Conservation (phyloP, 2,797 vertebrate species). For the Etheostoma nigrum region DNA sequence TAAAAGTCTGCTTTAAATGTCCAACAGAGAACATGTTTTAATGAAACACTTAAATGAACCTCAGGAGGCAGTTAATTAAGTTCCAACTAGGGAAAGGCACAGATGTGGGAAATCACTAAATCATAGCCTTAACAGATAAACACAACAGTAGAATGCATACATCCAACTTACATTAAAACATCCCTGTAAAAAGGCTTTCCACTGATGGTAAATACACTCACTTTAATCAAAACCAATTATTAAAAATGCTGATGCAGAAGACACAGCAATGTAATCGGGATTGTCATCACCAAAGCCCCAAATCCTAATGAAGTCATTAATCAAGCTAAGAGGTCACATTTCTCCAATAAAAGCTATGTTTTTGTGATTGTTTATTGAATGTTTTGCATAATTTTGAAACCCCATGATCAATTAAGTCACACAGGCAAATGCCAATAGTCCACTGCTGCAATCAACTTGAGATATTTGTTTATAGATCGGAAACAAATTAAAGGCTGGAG, state of each 20-base stretch:
- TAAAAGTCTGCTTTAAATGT: neutral
- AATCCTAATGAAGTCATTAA: slow-evolving; percentile 59
- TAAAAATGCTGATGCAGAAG: slow-evolving; percentile 19
- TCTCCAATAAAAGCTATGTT: slow-evolving; percentile 42
- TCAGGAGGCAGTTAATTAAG: slow-evolving; percentile 6
- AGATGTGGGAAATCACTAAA: slow-evolving; percentile 24
- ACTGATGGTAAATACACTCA: slow-evolving; percentile 14
- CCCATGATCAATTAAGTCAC: slow-evolving; percentile 62
- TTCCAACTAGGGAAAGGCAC: slow-evolving; percentile 2
- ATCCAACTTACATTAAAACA: slow-evolving; percentile 18
- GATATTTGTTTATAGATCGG: slow-evolving; percentile 67
- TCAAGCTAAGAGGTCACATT: slow-evolving; percentile 50
- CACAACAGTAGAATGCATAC: neutral
- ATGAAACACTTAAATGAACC: neutral
- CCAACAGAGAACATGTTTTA: slow-evolving; percentile 10
- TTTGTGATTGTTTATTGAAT: slow-evolving; percentile 59
- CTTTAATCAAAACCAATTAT: slow-evolving; percentile 43
- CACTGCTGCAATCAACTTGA: slow-evolving; percentile 62
- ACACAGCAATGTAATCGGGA: slow-evolving; percentile 26
- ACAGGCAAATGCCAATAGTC: slow-evolving; percentile 67
- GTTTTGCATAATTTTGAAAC: slow-evolving; percentile 48
- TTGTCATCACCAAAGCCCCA: slow-evolving; percentile 35
- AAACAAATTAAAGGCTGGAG: slow-evolving; percentile 72
- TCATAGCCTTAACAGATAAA: slow-evolving; percentile 7
- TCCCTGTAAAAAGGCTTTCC: slow-evolving; percentile 11